phyloP scores from a whole-genome alignment of 1,140 invertebrate genomes.

The Helicoverpa zea region DNA sequence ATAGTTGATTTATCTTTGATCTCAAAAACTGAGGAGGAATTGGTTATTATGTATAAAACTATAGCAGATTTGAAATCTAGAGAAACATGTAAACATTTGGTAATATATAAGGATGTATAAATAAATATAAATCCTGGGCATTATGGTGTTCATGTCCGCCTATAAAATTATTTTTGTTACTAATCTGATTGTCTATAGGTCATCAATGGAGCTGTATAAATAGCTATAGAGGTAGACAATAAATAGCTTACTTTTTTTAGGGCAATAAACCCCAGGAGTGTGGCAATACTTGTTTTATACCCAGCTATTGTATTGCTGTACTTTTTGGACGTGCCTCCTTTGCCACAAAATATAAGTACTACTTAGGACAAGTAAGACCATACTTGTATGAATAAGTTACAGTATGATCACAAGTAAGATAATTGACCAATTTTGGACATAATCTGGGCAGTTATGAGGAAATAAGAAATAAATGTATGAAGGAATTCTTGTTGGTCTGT shows the following conservation, averaged over 20 bases:
- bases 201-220: conserved; percentile 61
- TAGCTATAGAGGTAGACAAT: conserved; percentile 70
- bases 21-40: conserved; percentile 42
- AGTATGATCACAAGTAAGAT: conserved; percentile 14
- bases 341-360: not conserved
- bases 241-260: conserved; percentile 56
- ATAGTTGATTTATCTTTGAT: conserved; percentile 28
- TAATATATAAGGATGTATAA: conserved; percentile 36
- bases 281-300: conserved; percentile 13
- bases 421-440: conserved; percentile 1
- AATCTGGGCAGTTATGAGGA: not conserved
- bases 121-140: conserved; percentile 48
- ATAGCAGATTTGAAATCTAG: conserved; percentile 23
- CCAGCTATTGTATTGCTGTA: conserved; percentile 4
- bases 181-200: conserved; percentile 56
- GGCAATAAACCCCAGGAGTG: conserved; percentile 2
- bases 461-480: not conserved
- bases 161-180: conserved; percentile 71
- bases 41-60: conserved; percentile 35
- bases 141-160: conserved; percentile 66
- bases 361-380: not conserved
- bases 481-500: conserved; percentile 10
- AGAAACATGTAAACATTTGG: conserved; percentile 2
- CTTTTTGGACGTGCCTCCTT: conserved; percentile 12
- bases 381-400: conserved; percentile 21